Evolutionary conservation across 2,113 vertebrate genomes (phyloP), one percentile per base, ranked within the genome.

Genomic region (Macroglossus sobrinus): DNA sequence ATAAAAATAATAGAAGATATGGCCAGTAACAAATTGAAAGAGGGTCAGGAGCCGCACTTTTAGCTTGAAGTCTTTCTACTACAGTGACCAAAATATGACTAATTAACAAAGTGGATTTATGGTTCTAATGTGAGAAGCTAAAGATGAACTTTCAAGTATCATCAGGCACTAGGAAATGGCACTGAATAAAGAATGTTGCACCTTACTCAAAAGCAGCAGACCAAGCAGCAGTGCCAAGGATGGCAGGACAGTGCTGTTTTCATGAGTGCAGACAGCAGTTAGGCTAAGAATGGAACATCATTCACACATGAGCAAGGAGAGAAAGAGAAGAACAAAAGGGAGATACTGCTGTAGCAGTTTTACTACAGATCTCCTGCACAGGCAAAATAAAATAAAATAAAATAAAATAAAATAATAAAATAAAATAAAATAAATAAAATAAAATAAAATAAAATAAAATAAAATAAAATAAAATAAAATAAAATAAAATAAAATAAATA

Each of bases 311-410:
- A 13, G 4, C 22, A 15, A 69, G 64, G 43, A 24, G 61, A 8
- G 6, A 14, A 50, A 45, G 33, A 16, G 33, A 68, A 47, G 66
- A 59, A 30, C 8, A 14, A 8, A 35, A 28, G 38, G 13, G 7
- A 4, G 22, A 40, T 3, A 2, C 6, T 38, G 3, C 8, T 26
- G 63, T 1, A 13, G 55, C 2, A 6, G 1, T 13, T 5, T 16
- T 5, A 16, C 38, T 9, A 13, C 28, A 53, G 16, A 38, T 14
- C 11, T 8, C 71, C 76, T 13, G 38, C 50, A 15, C 2, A 63
- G 72, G 75, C 55, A n/a, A 57, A 18, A n/a, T n/a, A n/a, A n/a
- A n/a, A n/a, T n/a, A n/a, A n/a, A n/a, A n/a, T n/a, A n/a, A n/a
- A n/a, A n/a, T n/a, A n/a, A n/a, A n/a, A n/a, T n/a, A n/a, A n/a